These are phyloP conservation scores for Orientallactaga bullata DNA, from an alignment of 2,113 vertebrate genomes.

Conservation along the genomic window DNA sequence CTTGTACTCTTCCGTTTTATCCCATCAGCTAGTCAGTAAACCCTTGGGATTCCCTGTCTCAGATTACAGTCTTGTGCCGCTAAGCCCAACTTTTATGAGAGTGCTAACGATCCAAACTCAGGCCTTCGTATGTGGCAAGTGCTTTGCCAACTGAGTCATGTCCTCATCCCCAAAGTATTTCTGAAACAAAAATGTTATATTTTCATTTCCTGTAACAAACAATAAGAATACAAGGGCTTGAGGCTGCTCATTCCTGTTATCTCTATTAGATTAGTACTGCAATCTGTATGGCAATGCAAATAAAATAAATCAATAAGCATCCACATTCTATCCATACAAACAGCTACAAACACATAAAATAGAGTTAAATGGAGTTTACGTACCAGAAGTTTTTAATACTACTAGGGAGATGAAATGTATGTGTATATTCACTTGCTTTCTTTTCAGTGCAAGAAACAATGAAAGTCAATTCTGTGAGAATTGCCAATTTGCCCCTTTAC, in stretches of 20 bases:
- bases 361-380: not conserved
- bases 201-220: not conserved
- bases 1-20: too few relatives aligned
- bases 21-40: too few relatives aligned
- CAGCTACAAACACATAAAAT: not conserved
- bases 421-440: not conserved
- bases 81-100: too few relatives aligned
- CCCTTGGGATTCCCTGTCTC: too few relatives aligned
- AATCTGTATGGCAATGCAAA: not conserved
- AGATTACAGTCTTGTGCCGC: too few relatives aligned
- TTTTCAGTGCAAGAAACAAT: not conserved
- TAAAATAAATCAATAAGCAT: not conserved
- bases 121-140: too few relatives aligned
- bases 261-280: not conserved
- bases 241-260: not conserved
- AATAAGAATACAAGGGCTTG: not conserved
- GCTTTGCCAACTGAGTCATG: too few relatives aligned
- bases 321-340: not conserved
- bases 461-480: not conserved
- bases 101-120: too few relatives aligned
- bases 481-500: not conserved
- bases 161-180: not conserved
- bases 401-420: not conserved
- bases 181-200: not conserved
- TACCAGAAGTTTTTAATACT: not conserved